Base-by-base conservation (phyloP, 2,113 vertebrate species). In the Amblyopsis rosae region DNA sequence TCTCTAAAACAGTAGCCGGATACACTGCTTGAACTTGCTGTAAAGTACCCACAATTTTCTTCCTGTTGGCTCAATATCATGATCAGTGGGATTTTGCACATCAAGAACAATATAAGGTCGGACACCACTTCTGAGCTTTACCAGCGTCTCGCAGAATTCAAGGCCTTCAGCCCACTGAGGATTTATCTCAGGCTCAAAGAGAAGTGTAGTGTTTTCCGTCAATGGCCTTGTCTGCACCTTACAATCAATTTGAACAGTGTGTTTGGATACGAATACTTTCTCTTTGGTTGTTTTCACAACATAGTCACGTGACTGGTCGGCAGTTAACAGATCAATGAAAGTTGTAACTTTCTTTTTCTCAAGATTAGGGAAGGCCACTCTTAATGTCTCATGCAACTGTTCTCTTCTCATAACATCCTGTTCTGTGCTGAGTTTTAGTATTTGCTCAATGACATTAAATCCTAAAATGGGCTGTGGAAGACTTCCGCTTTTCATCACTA, bases 371-470 rank as follows among this genome's bases (percentile, higher is more conserved):
- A 75, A 79, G 16, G 71, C 53, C 17, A 45, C 12, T 15, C 7
- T 15, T 7, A 63, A 3, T 47, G 41, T 62, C 9, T 46, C 16
- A 5, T 16, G 13, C 8, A 70, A 7, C 4, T 71, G 63, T 6
- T 79, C 9, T 17, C 15, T 69, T 13, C 16, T 41, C 11, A 9
- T 57, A 1, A 0, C 9, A 7, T 11, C 45, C 12, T 16, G 53
- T 9, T 55, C 53, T 55, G 58, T 6, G 32, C 58, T 35, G 33
- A 10, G 13, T 9, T 61, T 66, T 12, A 79, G 9, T 13, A 79
- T 64, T 12, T 57, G 59, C 10, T 65, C 62, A 41, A 82, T 82
- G 2, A 72, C 64, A 69, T 82, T 84, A 26, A 16, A 82, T 0
- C 79, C 82, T 15, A 82, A 13, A 0, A 82, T 77, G n/a, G 75